These are phyloP conservation scores for Dallia pectoralis DNA, from an alignment of 2,797 vertebrate genomes.

Conservation along the genomic window DNA sequence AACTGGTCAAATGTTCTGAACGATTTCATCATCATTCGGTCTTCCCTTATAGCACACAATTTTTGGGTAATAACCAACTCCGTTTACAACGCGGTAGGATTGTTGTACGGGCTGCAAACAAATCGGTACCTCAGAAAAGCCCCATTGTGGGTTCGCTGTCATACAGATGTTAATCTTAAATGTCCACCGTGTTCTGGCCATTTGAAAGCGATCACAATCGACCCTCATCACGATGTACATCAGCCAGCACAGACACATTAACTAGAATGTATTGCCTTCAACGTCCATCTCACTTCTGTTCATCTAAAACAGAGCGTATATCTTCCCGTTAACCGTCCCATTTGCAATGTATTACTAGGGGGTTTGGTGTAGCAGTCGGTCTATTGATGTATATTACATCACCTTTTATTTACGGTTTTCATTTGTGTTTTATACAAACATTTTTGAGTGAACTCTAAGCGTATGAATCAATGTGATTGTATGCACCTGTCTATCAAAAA, in stretches of 20 bases:
- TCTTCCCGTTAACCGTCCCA: background rate
- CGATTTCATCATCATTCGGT: conserved; percentile 28
- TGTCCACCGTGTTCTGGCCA: conserved; percentile 35
- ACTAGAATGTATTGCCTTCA: conserved; percentile 68
- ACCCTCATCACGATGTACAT: conserved; percentile 53
- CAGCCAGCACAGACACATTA: conserved; percentile 65
- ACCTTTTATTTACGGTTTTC: conserved; percentile 73
- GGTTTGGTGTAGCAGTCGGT: conserved; percentile 72
- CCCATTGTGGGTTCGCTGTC: conserved; percentile 24
- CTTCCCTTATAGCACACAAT: conserved; percentile 39
- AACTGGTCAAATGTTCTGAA: conserved; percentile 24
- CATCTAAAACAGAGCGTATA: background rate
- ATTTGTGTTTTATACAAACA: conserved; percentile 67
- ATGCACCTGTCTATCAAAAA: conserved; percentile 10
- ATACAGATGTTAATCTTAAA: conserved; percentile 13
- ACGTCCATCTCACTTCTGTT: background rate
- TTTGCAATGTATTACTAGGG: conserved; percentile 64
- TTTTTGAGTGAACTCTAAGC: conserved; percentile 42
- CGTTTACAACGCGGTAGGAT: background rate
- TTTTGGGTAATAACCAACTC: conserved; percentile 27
- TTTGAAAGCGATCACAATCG: conserved; percentile 51
- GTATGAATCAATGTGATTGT: background rate
- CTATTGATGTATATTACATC: conserved; percentile 78
- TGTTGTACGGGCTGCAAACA: conserved; percentile 44
- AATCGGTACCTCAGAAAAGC: conserved; percentile 68